Percentiles rank a stretch among this genome's conserved stretches.
phyloP scores from a whole-genome alignment of 2,888 invertebrate species.

The Podabrus alpinus region DNA sequence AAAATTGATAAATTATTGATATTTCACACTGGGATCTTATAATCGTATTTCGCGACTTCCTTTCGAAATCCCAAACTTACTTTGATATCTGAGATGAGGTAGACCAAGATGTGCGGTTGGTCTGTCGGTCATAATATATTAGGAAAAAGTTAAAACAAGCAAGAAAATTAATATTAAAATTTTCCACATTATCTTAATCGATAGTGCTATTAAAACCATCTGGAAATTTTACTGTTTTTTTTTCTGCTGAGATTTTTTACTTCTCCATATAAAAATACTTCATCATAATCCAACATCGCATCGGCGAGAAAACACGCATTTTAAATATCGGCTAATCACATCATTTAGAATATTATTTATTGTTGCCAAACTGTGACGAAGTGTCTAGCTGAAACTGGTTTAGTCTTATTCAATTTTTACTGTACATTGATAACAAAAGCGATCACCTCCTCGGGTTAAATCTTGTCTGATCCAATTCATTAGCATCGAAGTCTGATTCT shows the following conservation, averaged over 20 bases:
- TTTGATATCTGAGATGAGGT: background rate
- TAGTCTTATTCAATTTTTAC: background rate
- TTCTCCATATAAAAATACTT: no score
- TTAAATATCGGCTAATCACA: background rate
- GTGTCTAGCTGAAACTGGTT: background rate
- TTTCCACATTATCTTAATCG: no score
- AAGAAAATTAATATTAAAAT: background rate
- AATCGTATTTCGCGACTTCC: background rate
- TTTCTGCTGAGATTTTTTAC: background rate
- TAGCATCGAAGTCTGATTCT: background rate
- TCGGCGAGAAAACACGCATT: background rate
- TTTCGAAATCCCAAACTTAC: background rate
- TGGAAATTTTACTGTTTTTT: no score
- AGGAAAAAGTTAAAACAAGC: background rate
- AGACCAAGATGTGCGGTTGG: no score
- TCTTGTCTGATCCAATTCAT: background rate
- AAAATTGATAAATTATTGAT: background rate
- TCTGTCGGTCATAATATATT: no score
- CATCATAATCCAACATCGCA: background rate
- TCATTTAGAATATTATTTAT: background rate
- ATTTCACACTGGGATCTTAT: background rate
- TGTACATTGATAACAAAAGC: background rate
- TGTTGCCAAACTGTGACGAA: background rate
- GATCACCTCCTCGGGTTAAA: background rate
- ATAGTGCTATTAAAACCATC: no score